Evolutionary conservation across 2,113 vertebrate genomes (phyloP).

Genomic region (Piaya cayana): DNA sequence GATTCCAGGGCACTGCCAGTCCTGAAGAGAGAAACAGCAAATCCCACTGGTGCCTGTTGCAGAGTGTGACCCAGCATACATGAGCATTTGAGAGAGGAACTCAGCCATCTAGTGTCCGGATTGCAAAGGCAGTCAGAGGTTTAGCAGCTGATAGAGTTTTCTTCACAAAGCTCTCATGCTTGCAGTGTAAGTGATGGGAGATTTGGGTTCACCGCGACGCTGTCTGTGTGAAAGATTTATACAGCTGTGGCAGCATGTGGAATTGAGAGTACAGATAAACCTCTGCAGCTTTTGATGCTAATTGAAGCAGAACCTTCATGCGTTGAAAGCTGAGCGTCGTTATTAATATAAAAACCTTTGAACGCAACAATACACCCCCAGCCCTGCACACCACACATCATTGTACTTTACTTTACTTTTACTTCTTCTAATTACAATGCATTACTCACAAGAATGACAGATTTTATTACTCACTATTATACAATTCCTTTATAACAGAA

Average conservation of each 20-base stretch:
- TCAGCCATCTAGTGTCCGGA: background rate
- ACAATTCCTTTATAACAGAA: conserved; percentile 21
- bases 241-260: background rate
- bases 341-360: conserved; percentile 7
- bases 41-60: background rate
- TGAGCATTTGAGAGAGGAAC: background rate
- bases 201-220: background rate
- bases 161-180: background rate
- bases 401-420: conserved; percentile 47
- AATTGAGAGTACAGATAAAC: background rate
- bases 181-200: background rate
- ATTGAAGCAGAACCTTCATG: conserved; percentile 8
- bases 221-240: background rate
- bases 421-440: conserved; percentile 62
- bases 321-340: conserved; percentile 33
- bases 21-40: background rate
- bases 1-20: background rate
- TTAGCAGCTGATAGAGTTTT: background rate
- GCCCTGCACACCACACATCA: conserved; percentile 17
- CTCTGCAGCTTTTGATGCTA: background rate
- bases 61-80: background rate
- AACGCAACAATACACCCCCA: conserved; percentile 23
- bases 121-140: background rate
- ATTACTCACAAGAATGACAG: conserved; percentile 64
- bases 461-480: conserved; percentile 63